Evolutionary conservation across 1,140 invertebrate species (phyloP), one percentile per base, ranked within the genome.

Genomic region (Formica exsecta): DNA sequence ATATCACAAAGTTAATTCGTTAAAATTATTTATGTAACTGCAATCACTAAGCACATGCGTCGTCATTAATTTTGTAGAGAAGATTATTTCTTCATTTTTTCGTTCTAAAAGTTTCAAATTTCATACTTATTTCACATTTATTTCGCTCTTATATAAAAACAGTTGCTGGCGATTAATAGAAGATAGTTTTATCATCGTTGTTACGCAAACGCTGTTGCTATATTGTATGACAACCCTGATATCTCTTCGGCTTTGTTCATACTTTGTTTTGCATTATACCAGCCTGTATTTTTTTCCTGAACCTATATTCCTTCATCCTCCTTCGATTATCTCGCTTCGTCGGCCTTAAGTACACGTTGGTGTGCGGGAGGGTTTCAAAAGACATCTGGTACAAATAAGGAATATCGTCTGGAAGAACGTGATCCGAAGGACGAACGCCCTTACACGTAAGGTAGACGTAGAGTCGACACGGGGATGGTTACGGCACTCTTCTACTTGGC

Each of bases 311-410:
- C 38, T 81, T 38, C 65, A 36, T 80, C 41, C 57, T 8, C 16
- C 59, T 84, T 41, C 41, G 32, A 84, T 79, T 79, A 76, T 51
- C 19, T 65, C 61, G 16, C 44, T 70, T 57, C 44, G 51, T 41
- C 57, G 61, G 51, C 36, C 84, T 87, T 77, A 86, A 87, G 85
- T 86, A 86, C 71, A 89, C 38, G 41, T 51, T 73, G 70, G 77
- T 32, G 57, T 36, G 44, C 6, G 13, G 22, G 59, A 51, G 44
- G 48, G 36, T 66, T 70, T 70, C n/a, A 29, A 51, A 85, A 81
- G 61, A 48, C 85, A 85, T 90, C 62, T 89, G 85, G 84, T 83
- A 90, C 87, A 89, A 90, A 90, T 84, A 90, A 90, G 77, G 87
- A 86, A 90, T 89, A 89, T 90, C 68, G 87, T 57, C 51, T 65